A percentile compares a stretch with the other conserved stretches of the same genome.
Conservation (phyloP, 2,797 vertebrate genomes). For the Silurus aristotelis region DNA sequence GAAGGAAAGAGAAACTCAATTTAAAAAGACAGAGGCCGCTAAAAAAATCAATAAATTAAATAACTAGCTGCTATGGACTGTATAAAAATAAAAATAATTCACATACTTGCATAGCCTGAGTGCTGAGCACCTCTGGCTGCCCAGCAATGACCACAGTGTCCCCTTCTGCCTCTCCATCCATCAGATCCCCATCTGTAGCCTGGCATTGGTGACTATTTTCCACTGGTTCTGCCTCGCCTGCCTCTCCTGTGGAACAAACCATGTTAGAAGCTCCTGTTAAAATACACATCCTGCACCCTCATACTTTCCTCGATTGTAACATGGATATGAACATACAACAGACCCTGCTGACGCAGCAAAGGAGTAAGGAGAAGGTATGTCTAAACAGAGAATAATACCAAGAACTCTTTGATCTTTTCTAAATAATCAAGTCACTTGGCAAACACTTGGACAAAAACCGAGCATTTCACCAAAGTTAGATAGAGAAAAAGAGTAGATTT, state of each 20-base stretch:
- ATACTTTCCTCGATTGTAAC: no score
- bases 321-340: not conserved
- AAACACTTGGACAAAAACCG: no score
- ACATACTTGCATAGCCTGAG: conserved; percentile 92
- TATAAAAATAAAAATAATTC: not conserved
- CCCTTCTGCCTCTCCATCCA: conserved; percentile 92
- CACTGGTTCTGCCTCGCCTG: conserved; percentile 86
- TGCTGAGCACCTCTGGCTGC: conserved; percentile 90
- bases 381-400: not conserved
- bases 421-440: no score
- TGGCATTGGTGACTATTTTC: conserved; percentile 86
- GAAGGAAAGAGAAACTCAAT: not conserved
- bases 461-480: not conserved
- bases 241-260: conserved; percentile 76
- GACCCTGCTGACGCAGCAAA: not conserved
- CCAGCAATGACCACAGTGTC: conserved; percentile 91
- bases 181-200: conserved; percentile 87
- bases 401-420: no score
- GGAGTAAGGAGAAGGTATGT: not conserved
- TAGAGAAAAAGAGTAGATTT: not conserved
- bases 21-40: not conserved
- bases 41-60: not conserved
- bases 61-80: no score
- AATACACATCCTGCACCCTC: not conserved
- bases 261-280: conserved; percentile 36